Percentiles rank a stretch among this genome's conserved stretches.
phyloP scores from a whole-genome alignment of 2,113 vertebrate genomes.

The Trinectes maculatus region DNA sequence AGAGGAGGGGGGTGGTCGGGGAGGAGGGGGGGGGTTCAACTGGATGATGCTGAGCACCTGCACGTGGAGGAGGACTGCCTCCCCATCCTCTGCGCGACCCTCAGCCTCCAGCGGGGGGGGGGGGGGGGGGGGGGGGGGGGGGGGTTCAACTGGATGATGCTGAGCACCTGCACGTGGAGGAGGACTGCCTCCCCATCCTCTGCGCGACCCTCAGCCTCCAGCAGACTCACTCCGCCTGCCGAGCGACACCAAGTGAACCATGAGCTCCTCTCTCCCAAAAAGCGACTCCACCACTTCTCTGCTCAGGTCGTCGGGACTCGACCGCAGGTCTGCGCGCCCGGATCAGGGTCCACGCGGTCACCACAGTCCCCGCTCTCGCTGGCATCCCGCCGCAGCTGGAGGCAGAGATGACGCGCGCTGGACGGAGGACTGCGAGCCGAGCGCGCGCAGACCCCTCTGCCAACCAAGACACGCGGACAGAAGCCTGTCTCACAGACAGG shows the following conservation, averaged over 20 bases:
- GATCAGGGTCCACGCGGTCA: constrained; percentile 59
- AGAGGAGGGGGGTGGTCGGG: not conserved
- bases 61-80: constrained; percentile 48
- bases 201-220: constrained; percentile 37
- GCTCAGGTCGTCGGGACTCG: constrained; percentile 78
- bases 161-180: constrained; percentile 57
- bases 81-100: constrained; percentile 28
- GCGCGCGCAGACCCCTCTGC: constrained; percentile 90
- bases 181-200: constrained; percentile 38
- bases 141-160: constrained; percentile 23
- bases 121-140: no score
- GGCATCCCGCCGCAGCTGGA: constrained; percentile 61
- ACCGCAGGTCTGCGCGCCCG: constrained; percentile 63
- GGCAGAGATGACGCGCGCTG: constrained; percentile 67
- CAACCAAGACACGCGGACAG: constrained; percentile 80
- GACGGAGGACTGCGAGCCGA: constrained; percentile 84
- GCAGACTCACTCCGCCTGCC: constrained; percentile 22
- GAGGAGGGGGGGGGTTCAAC: not conserved
- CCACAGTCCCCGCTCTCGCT: constrained; percentile 50
- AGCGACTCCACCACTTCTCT: constrained; percentile 91
- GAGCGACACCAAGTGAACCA: constrained; percentile 50
- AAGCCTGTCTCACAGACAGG: constrained; percentile 54
- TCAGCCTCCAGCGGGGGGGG: constrained; percentile 27
- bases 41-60: constrained; percentile 48
- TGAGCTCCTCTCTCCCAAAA: constrained; percentile 90